Conservation (phyloP, 1,140 invertebrate genomes). For the Heterodera schachtii region DNA sequence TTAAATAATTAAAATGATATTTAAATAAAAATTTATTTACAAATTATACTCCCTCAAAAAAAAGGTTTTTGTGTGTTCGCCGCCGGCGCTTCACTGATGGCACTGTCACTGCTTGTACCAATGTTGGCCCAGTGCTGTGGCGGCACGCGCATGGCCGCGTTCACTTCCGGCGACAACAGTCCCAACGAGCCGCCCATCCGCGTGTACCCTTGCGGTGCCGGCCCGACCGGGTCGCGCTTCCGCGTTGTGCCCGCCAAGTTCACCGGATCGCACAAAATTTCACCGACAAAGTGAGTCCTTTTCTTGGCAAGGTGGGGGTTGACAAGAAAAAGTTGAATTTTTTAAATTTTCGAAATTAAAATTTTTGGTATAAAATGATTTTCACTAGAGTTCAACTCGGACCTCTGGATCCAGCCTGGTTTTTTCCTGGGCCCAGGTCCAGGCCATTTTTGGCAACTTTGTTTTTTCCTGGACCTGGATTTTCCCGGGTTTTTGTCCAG, state of each 20-base stretch:
- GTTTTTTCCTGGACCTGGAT: too few species aligned
- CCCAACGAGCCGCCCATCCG: slow-evolving; percentile 64
- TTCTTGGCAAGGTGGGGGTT: too few species aligned
- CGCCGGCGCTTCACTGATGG: slow-evolving; percentile 57
- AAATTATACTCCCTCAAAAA: background rate
- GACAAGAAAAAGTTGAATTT: too few species aligned
- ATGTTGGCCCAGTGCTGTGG: slow-evolving; percentile 56
- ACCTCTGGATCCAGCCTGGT: too few species aligned
- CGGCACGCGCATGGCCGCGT: slow-evolving; percentile 50
- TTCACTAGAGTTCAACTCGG: too few species aligned
- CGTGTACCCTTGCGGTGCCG: slow-evolving; percentile 51
- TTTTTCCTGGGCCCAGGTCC: too few species aligned
- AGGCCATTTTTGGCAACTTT: too few species aligned
- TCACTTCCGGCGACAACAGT: slow-evolving; percentile 58
- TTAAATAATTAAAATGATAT: background rate
- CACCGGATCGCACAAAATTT: slow-evolving; percentile 44
- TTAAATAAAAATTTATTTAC: background rate
- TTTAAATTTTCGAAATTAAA: too few species aligned
- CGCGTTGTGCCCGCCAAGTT: slow-evolving; percentile 48
- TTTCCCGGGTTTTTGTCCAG: too few species aligned
- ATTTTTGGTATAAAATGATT: too few species aligned
- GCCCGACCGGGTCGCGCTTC: slow-evolving; percentile 30
- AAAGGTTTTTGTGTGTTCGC: slow-evolving; percentile 63
- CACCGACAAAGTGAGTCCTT: slow-evolving; percentile 42
- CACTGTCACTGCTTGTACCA: slow-evolving; percentile 58